phyloP scores from a whole-genome alignment of 2,113 vertebrate genomes.

The Cyanoliseus patagonus region DNA sequence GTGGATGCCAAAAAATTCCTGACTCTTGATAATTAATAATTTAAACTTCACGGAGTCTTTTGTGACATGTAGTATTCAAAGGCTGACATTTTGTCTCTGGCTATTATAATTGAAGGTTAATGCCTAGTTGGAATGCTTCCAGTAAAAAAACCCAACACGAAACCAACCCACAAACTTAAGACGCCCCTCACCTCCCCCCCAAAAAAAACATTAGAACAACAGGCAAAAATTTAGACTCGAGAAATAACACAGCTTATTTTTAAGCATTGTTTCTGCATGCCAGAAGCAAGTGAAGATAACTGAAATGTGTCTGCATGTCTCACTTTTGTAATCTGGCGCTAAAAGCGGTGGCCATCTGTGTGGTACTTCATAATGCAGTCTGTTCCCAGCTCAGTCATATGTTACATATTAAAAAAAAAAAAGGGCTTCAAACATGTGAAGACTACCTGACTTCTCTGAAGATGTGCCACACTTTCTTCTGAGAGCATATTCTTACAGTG shows the following conservation, averaged over 20 bases:
- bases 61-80: slow-evolving; percentile 16
- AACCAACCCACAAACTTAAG: neutral
- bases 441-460: neutral
- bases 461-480: neutral
- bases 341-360: slow-evolving; percentile 61
- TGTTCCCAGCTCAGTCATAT: slow-evolving; percentile 54
- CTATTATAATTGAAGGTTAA: neutral
- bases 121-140: neutral
- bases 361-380: slow-evolving; percentile 53
- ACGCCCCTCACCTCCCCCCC: neutral
- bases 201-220: neutral
- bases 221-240: neutral
- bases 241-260: slow-evolving; percentile 46
- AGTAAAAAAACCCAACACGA: neutral
- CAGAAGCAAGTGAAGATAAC: slow-evolving; percentile 51
- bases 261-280: slow-evolving; percentile 55
- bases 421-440: slow-evolving; percentile 6
- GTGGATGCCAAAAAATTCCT: neutral
- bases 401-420: slow-evolving; percentile 33
- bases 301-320: slow-evolving; percentile 61
- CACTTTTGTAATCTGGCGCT: slow-evolving; percentile 62
- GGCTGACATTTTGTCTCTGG: slow-evolving; percentile 39
- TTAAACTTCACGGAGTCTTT: neutral
- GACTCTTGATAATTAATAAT: slow-evolving; percentile 1
- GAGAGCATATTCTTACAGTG: neutral